These are phyloP conservation scores for Anastrepha obliqua DNA, from an alignment of 1,140 invertebrate genomes.

Conservation along the genomic window DNA sequence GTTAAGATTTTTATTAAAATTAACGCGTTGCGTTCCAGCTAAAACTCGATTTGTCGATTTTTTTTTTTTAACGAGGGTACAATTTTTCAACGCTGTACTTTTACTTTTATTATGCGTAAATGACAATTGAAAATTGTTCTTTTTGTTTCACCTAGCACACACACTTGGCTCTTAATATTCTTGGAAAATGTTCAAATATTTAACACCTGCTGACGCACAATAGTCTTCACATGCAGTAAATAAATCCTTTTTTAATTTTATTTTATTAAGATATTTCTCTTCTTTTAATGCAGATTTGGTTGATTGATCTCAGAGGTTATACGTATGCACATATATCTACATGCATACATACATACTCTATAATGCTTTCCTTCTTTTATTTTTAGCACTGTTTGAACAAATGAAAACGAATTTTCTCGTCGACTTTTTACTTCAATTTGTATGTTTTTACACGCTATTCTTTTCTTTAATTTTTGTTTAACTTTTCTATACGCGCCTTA, in stretches of 20 bases:
- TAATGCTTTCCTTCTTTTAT: background rate
- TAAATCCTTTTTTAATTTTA: background rate
- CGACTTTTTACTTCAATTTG: background rate
- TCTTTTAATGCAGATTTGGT: background rate
- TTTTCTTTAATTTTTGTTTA: background rate
- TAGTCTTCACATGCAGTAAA: background rate
- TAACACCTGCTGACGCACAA: background rate
- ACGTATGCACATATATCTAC: background rate
- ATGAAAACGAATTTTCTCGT: conserved; percentile 22
- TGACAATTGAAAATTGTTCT: no score
- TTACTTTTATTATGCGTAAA: no score
- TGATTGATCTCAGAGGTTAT: background rate
- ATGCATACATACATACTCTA: background rate
- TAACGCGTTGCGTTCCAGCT: conserved; percentile 21
- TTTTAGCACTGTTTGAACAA: conserved; percentile 35
- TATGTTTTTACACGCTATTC: background rate
- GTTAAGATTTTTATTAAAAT: conserved; percentile 30
- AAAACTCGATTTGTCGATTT: background rate
- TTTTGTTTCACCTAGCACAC: background rate
- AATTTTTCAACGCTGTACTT: no score
- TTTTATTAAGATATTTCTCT: background rate
- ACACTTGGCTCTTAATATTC: background rate
- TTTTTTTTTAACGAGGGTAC: background rate
- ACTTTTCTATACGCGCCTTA: background rate
- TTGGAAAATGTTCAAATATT: background rate